Conservation (phyloP, 2,113 vertebrate species). For the Nothocercus julius region DNA sequence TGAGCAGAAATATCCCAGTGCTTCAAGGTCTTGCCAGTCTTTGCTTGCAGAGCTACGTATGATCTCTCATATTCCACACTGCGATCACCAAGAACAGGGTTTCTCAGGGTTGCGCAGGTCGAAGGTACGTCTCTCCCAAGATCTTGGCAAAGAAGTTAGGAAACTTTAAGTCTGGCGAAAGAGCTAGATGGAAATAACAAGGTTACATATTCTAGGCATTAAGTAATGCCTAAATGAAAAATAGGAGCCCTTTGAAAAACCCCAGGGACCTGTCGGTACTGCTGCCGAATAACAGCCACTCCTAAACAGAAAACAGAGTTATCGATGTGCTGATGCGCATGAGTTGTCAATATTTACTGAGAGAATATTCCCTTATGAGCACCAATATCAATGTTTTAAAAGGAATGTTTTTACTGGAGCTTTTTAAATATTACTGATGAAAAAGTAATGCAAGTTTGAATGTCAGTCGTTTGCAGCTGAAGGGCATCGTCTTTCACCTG, state of each 20-base stretch:
- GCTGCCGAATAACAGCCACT: background rate
- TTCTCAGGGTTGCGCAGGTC: background rate
- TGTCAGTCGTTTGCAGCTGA: background rate
- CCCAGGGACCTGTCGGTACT: background rate
- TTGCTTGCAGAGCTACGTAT: rapidly evolving
- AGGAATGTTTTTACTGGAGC: background rate
- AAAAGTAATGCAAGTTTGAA: background rate
- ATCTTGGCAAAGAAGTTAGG: background rate
- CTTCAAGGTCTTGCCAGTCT: background rate
- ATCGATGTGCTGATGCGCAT: background rate
- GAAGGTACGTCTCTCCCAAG: background rate
- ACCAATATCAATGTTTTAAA: background rate
- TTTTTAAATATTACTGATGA: background rate
- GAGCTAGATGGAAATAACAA: background rate
- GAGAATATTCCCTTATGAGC: background rate
- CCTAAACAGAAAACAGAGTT: background rate
- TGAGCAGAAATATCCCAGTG: background rate
- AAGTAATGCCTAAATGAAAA: background rate
- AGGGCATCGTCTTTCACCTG: rapidly evolving
- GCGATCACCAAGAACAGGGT: background rate
- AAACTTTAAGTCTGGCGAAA: background rate
- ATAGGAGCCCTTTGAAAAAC: background rate
- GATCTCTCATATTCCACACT: background rate
- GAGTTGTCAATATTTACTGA: background rate
- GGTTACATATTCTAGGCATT: background rate